Conservation (phyloP, 1,140 invertebrate genomes). For the Calycopis cecrops region DNA sequence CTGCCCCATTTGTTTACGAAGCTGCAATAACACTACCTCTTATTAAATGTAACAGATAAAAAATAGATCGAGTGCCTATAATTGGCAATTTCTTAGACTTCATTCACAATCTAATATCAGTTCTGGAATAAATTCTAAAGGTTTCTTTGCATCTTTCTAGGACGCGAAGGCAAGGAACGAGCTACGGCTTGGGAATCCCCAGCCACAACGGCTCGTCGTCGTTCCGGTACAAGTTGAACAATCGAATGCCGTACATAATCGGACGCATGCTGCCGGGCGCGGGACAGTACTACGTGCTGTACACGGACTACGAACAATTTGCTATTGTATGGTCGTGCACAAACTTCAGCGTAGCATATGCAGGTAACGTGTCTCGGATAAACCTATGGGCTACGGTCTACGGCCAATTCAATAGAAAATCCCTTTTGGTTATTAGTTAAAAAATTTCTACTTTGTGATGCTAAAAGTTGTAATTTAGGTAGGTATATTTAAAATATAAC, state of each 20-base stretch:
- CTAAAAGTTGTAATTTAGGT: too few species aligned
- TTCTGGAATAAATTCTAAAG: too few species aligned
- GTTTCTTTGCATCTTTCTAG: conserved; percentile 45
- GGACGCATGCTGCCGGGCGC: conserved; percentile 80
- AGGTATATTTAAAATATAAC: too few species aligned
- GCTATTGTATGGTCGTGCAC: conserved; percentile 84
- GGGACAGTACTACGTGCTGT: conserved; percentile 80
- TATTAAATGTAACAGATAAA: too few species aligned
- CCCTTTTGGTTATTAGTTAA: too few species aligned
- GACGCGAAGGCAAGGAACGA: conserved; percentile 60
- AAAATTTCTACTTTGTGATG: too few species aligned
- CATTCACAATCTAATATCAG: too few species aligned
- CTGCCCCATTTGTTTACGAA: too few species aligned
- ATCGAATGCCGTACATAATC: conserved; percentile 78
- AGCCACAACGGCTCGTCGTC: conserved; percentile 66
- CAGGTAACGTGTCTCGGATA: conserved; percentile 57
- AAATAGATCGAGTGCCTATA: too few species aligned
- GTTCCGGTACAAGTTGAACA: conserved; percentile 76
- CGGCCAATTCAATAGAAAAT: neutral
- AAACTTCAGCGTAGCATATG: conserved; percentile 76
- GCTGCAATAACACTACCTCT: too few species aligned
- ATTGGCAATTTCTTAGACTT: too few species aligned
- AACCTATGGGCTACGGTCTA: neutral
- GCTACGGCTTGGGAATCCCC: conserved; percentile 70
- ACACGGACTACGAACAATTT: conserved; percentile 83